Percentiles rank a stretch among this genome's conserved stretches.
Evolutionary conservation across 1,140 invertebrate species (phyloP).

Genomic region (Anoplophora glabripennis): DNA sequence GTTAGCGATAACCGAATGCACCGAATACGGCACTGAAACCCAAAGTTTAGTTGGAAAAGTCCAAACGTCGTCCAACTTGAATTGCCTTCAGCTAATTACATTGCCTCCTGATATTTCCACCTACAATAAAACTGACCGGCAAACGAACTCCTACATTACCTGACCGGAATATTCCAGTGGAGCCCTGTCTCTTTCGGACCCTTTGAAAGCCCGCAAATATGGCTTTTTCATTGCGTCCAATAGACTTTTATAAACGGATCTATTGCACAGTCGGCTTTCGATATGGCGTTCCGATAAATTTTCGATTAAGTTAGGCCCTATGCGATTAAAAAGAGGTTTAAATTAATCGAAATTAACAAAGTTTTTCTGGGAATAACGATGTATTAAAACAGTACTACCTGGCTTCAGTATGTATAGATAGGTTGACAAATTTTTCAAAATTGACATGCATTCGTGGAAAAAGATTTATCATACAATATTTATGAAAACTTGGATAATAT

Average conservation of each 20-base stretch:
- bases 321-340: too few species aligned
- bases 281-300: not conserved
- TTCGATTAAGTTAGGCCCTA: too few species aligned
- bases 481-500: too few species aligned
- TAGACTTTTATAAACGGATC: conserved; percentile 5
- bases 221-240: not conserved
- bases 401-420: too few species aligned
- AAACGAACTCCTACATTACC: conserved; percentile 20
- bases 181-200: not conserved
- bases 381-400: not conserved
- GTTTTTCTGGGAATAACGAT: not conserved
- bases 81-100: conserved; percentile 29
- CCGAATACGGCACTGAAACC: not conserved
- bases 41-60: conserved; percentile 26
- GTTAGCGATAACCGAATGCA: not conserved
- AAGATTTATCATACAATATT: too few species aligned
- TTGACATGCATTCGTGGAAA: too few species aligned
- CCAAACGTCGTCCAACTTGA: conserved; percentile 1
- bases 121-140: conserved; percentile 23
- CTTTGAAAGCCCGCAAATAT: not conserved
- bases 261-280: not conserved
- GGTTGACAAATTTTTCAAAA: too few species aligned
- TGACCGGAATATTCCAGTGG: conserved; percentile 24
- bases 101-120: conserved; percentile 30
- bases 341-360: too few species aligned